Percentiles rank a stretch among this genome's conserved stretches.
Evolutionary conservation across 2,888 invertebrate genomes (phyloP).

Genomic region (Erebia epiphron): DNA sequence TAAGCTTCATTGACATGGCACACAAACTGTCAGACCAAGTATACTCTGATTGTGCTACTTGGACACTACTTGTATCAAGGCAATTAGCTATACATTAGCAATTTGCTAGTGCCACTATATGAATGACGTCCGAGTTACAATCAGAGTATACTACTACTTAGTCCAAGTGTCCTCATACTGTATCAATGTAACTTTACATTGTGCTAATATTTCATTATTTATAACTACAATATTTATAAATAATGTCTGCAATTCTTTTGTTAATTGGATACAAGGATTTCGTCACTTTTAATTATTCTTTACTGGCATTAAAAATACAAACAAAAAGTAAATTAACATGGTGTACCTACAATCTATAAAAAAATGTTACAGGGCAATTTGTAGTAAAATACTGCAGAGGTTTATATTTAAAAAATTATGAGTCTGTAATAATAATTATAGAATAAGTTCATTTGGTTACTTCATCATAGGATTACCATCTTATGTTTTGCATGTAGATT

Average conservation of each 20-base stretch:
- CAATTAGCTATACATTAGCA: too few species aligned
- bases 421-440: neutral
- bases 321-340: constrained; percentile 7
- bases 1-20: neutral
- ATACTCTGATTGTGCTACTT: too few species aligned
- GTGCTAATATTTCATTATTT: constrained; percentile 5
- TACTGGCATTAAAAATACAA: neutral
- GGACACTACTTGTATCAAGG: too few species aligned
- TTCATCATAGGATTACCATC: constrained; percentile 33
- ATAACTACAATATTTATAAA: neutral
- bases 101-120: too few species aligned
- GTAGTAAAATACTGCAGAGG: neutral
- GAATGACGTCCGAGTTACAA: too few species aligned
- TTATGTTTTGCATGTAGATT: constrained; percentile 10
- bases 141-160: too few species aligned
- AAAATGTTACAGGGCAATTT: constrained; percentile 4
- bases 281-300: neutral
- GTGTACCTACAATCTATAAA: neutral
- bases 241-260: neutral
- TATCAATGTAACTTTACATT: neutral
- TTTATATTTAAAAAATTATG: neutral
- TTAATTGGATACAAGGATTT: neutral
- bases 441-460: constrained; percentile 35
- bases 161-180: too few species aligned
- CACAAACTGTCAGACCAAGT: too few species aligned